These are phyloP conservation scores for Monopis laevigella DNA, from an alignment of 2,888 invertebrate genomes.

Conservation along the genomic window DNA sequence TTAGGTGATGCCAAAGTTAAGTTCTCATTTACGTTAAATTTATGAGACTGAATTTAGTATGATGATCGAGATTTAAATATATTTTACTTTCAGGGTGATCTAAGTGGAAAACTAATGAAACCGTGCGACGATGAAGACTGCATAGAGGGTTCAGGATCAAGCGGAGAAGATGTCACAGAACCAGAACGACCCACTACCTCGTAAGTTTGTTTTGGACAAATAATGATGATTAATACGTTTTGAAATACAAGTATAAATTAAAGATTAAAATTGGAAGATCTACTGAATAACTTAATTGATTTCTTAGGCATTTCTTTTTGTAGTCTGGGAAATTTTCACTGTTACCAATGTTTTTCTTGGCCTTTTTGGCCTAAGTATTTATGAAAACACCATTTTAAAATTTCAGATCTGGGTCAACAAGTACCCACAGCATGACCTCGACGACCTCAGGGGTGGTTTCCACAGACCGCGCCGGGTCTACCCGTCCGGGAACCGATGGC, in stretches of 20 bases:
- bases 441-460: slow-evolving; percentile 28
- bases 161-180: slow-evolving; percentile 74
- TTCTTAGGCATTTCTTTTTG: no score
- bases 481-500: neutral
- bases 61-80: no score
- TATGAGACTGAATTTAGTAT: neutral
- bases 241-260: no score
- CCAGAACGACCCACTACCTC: slow-evolving; percentile 69
- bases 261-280: no score
- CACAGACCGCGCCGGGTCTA: neutral
- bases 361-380: no score
- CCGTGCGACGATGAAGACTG: slow-evolving; percentile 90
- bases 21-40: neutral
- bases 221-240: no score
- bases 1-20: no score
- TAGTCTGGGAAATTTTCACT: no score
- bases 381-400: no score
- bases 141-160: slow-evolving; percentile 81
- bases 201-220: slow-evolving; percentile 32
- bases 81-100: slow-evolving; percentile 33
- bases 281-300: no score
- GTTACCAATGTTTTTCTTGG: no score
- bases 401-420: neutral
- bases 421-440: slow-evolving; percentile 41
- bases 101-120: slow-evolving; percentile 50